Evolutionary conservation across 1,140 invertebrate species (phyloP).

Genomic region (Cydia strobilella): DNA sequence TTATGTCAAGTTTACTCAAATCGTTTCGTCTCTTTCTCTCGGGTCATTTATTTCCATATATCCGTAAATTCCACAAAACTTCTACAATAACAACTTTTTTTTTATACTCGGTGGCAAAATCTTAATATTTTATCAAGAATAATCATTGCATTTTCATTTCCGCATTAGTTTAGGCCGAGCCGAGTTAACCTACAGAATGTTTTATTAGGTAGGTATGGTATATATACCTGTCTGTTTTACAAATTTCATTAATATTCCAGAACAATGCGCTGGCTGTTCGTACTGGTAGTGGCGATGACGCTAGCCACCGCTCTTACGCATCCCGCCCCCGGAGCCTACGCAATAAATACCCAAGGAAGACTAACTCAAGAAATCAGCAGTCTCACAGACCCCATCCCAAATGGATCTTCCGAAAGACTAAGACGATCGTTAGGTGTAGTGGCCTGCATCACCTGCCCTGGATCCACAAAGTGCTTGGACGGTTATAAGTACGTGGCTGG

Average conservation of each 20-base stretch:
- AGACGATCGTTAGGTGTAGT: not conserved
- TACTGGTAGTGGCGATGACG: not conserved
- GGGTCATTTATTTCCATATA: too few species aligned
- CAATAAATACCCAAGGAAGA: not conserved
- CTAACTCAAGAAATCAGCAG: not conserved
- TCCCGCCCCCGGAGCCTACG: not conserved
- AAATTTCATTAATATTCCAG: not conserved
- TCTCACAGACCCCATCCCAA: not conserved
- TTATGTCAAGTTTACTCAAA: too few species aligned
- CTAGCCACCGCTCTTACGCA: not conserved
- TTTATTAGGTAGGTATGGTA: too few species aligned
- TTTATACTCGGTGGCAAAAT: too few species aligned
- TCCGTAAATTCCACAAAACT: too few species aligned
- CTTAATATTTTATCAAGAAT: too few species aligned
- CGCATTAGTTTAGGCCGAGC: not conserved
- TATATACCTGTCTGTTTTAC: not conserved
- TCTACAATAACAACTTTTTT: too few species aligned
- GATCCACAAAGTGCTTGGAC: not conserved
- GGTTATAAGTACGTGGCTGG: not conserved
- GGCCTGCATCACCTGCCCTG: conserved; percentile 1
- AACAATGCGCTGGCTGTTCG: not conserved
- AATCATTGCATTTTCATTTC: too few species aligned
- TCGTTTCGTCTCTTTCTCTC: too few species aligned
- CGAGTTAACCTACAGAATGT: not conserved
- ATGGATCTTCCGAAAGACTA: not conserved